These are phyloP conservation scores for Hemicentrotus pulcherrimus DNA, from an alignment of 35 echinoderm and acorn worm species.

Conservation along the genomic window DNA sequence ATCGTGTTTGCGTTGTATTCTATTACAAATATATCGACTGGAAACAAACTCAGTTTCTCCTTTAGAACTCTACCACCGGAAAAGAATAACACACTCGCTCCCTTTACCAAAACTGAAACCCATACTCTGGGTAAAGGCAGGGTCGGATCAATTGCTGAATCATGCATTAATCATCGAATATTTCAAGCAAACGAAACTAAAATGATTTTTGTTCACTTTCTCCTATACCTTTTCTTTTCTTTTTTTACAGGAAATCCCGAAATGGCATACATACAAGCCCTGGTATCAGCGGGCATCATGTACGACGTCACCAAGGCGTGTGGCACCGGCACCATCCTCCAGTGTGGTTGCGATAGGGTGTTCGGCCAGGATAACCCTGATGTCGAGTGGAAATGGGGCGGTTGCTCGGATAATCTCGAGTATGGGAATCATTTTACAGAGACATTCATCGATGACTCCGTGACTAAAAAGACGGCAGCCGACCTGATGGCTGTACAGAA, in stretches of 20 bases:
- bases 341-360: constrained; percentile 89
- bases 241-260: constrained; percentile 82
- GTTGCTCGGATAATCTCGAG: constrained; percentile 90
- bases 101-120: too few relatives aligned
- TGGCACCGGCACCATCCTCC: constrained; percentile 78
- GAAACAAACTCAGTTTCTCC: too few relatives aligned
- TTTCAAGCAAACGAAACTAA: too few relatives aligned
- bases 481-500: constrained; percentile 91
- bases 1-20: too few relatives aligned
- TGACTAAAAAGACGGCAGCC: constrained; percentile 32
- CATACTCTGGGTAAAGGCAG: too few relatives aligned
- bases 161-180: too few relatives aligned
- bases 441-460: constrained; percentile 82
- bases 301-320: constrained; percentile 92
- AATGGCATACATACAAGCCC: constrained; percentile 87
- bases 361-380: constrained; percentile 47
- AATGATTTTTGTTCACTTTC: not conserved
- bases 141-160: too few relatives aligned
- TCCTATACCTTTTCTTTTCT: constrained; percentile 35
- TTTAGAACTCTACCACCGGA: too few relatives aligned
- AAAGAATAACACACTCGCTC: too few relatives aligned
- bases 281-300: constrained; percentile 88
- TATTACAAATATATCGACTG: too few relatives aligned
- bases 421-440: constrained; percentile 89
- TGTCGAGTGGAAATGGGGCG: constrained; percentile 86